phyloP scores from a whole-genome alignment of 2,888 invertebrate genomes.

The Nipponacmea schrenckii region DNA sequence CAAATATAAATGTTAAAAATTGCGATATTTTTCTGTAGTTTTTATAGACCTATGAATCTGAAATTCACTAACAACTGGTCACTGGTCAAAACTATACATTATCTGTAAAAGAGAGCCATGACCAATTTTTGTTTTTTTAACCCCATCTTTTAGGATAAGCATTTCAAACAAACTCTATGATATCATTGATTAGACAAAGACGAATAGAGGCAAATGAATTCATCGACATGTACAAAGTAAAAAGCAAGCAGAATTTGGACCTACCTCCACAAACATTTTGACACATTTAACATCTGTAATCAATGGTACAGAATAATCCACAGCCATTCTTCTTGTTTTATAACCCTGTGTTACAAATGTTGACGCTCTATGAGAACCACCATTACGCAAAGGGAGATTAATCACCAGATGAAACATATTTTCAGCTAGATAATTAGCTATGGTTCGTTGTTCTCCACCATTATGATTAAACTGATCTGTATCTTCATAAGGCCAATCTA shows the following conservation, averaged over 20 bases:
- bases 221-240: no score
- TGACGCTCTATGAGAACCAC: slow-evolving; percentile 90
- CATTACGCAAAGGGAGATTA: slow-evolving; percentile 93
- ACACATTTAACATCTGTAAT: slow-evolving; percentile 99
- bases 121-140: no score
- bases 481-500: slow-evolving; percentile 97
- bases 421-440: slow-evolving; percentile 92
- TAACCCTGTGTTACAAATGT: slow-evolving; percentile 92
- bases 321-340: slow-evolving; percentile 92
- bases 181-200: no score
- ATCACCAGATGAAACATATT: slow-evolving; percentile 97
- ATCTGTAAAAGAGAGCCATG: no score
- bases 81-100: no score
- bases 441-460: slow-evolving; percentile 63
- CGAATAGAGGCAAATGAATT: no score
- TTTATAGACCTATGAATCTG: no score
- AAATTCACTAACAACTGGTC: no score
- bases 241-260: slow-evolving; percentile 13
- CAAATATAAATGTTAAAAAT: neutral
- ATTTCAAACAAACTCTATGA: no score
- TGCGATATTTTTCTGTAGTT: no score
- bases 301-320: slow-evolving; percentile 96
- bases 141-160: no score
- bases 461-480: slow-evolving; percentile 73
- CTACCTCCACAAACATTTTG: slow-evolving; percentile 90